A percentile compares a stretch with the other conserved stretches of the same genome.
phyloP scores from a whole-genome alignment of 2,888 invertebrate genomes.

The Megalurothrips usitatus region DNA sequence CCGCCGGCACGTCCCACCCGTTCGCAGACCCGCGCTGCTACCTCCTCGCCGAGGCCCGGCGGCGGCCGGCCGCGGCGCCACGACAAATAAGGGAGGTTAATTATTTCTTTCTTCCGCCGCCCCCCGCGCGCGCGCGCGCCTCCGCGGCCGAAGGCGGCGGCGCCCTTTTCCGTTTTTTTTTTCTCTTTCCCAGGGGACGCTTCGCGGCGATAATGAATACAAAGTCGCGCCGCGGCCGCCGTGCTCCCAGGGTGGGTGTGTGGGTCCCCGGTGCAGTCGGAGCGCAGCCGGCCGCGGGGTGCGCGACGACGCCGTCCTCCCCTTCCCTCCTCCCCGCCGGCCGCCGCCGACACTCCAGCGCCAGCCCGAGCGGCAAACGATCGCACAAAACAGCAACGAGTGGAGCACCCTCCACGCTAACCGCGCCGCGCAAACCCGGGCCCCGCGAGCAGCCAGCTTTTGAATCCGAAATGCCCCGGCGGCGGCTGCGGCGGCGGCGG shows the following conservation, averaged over 20 bases:
- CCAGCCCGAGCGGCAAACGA: not conserved
- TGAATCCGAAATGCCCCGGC: not conserved
- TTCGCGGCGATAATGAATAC: conserved; percentile 1
- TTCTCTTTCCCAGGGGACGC: not conserved
- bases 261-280: too few relatives aligned
- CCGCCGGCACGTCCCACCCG: not conserved
- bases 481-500: not conserved
- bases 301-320: not conserved
- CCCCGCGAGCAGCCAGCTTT: not conserved
- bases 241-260: too few relatives aligned
- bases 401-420: not conserved
- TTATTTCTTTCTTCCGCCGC: not conserved
- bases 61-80: too few relatives aligned
- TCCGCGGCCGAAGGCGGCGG: not conserved
- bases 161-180: not conserved
- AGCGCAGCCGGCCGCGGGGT: not conserved
- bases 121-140: too few relatives aligned
- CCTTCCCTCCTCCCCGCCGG: conserved; percentile 5
- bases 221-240: not conserved
- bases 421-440: not conserved
- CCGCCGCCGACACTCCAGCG: conserved; percentile 28
- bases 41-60: too few relatives aligned
- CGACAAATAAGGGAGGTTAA: too few relatives aligned
- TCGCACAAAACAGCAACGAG: conserved; percentile 2
- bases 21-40: not conserved